Percentiles rank a stretch among this genome's conserved stretches.
Evolutionary conservation across 92 coral and sea anemone species (phyloP).

Genomic region (Virgularia gustaviana): DNA sequence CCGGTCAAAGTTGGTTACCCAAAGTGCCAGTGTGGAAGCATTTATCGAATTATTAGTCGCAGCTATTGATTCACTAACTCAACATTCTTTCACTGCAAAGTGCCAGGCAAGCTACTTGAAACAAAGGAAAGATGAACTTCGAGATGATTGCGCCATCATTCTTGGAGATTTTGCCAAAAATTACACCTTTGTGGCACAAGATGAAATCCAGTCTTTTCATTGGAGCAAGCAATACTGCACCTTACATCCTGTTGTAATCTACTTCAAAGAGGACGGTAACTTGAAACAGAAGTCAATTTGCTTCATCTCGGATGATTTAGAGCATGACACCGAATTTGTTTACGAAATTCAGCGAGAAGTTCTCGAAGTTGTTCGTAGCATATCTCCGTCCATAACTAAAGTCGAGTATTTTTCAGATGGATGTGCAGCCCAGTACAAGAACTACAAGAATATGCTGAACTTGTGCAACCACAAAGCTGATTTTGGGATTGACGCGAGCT

Average conservation of each 20-base stretch:
- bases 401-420: conserved; percentile 37
- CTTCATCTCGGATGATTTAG: conserved; percentile 19
- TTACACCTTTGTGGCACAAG: conserved; percentile 20
- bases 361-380: not conserved
- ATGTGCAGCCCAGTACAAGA: conserved; percentile 37
- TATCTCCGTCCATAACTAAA: conserved; percentile 9
- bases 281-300: conserved; percentile 16
- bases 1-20: conserved; percentile 19
- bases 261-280: conserved; percentile 19
- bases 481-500: conserved; percentile 25
- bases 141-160: not conserved
- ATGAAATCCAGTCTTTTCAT: conserved; percentile 30
- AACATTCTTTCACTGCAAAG: conserved; percentile 37
- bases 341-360: conserved; percentile 11
- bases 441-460: conserved; percentile 32
- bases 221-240: conserved; percentile 39
- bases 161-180: conserved; percentile 36
- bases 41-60: conserved; percentile 3
- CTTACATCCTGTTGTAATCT: conserved; percentile 36
- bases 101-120: conserved; percentile 21
- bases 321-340: conserved; percentile 30
- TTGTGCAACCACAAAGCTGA: conserved; percentile 6
- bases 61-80: conserved; percentile 17
- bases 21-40: conserved; percentile 10
- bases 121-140: conserved; percentile 14